Conservation (phyloP, 2,113 vertebrate species). For the Campylomormyrus tamandua region DNA sequence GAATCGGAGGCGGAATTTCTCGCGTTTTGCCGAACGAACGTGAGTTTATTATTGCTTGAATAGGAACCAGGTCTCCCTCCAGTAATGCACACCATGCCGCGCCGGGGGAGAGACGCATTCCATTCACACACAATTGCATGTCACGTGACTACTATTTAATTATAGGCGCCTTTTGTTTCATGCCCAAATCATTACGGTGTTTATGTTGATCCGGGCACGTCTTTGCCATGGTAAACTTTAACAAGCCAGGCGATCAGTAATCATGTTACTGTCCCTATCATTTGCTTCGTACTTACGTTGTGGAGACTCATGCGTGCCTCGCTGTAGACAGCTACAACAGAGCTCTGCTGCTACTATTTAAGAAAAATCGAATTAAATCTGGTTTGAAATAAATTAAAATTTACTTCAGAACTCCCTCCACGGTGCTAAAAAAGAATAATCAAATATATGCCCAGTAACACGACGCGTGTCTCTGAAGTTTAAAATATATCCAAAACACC, state of each 20-base stretch:
- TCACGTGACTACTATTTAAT: neutral
- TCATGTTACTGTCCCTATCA: neutral
- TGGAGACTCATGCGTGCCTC: neutral
- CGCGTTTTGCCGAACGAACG: neutral
- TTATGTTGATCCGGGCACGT: neutral
- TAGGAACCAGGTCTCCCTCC: neutral
- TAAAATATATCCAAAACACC: neutral
- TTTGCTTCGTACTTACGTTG: neutral
- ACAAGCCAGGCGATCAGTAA: neutral
- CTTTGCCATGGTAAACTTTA: neutral
- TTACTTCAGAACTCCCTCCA: neutral
- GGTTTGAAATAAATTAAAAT: neutral
- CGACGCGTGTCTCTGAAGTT: neutral
- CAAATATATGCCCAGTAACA: neutral
- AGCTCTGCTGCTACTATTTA: neutral
- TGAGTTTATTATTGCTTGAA: neutral
- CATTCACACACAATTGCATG: neutral
- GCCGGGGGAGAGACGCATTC: neutral
- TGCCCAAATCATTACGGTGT: neutral
- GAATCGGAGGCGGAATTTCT: neutral
- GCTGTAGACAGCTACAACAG: neutral
- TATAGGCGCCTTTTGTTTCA: neutral
- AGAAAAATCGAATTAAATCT: neutral
- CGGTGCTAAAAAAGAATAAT: neutral
- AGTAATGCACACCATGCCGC: neutral